These are phyloP conservation scores for Thereva nobilitata DNA, from an alignment of 2,888 invertebrate species.

Conservation along the genomic window DNA sequence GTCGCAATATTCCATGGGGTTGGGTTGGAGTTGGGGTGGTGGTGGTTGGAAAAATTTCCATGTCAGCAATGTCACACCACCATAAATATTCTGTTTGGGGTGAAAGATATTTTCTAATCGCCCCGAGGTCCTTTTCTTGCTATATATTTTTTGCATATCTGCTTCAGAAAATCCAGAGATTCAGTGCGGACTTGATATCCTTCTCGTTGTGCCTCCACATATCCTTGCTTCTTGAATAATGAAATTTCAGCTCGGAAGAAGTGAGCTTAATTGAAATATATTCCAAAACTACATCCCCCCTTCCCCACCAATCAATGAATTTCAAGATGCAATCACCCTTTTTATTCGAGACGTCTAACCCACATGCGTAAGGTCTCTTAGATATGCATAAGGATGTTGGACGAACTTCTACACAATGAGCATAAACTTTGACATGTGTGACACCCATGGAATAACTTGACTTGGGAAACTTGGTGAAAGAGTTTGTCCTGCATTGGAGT, in stretches of 20 bases:
- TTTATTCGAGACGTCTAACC: no score
- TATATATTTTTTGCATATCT: neutral
- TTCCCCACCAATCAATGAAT: no score
- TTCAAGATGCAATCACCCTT: no score
- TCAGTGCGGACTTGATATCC: neutral
- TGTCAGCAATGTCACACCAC: constrained; percentile 35
- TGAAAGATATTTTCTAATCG: constrained; percentile 39
- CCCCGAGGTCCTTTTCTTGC: constrained; percentile 26
- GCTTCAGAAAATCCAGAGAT: neutral
- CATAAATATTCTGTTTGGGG: constrained; percentile 27
- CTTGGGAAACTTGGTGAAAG: constrained; percentile 21
- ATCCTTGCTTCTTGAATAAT: neutral
- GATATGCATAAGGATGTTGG: constrained; percentile 20
- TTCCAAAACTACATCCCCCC: no score
- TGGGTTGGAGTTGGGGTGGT: constrained; percentile 4
- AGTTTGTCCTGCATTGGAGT: constrained; percentile 6
- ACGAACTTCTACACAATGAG: constrained; percentile 25
- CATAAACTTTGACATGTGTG: constrained; percentile 33
- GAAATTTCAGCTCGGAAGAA: no score
- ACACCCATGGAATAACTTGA: constrained; percentile 20
- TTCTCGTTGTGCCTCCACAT: neutral
- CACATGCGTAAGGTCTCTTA: no score
- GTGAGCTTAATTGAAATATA: no score
- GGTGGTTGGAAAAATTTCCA: constrained; percentile 22
- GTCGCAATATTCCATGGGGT: neutral